phyloP scores from a whole-genome alignment of 2,888 invertebrate species.

The Phorcus lineatus region DNA sequence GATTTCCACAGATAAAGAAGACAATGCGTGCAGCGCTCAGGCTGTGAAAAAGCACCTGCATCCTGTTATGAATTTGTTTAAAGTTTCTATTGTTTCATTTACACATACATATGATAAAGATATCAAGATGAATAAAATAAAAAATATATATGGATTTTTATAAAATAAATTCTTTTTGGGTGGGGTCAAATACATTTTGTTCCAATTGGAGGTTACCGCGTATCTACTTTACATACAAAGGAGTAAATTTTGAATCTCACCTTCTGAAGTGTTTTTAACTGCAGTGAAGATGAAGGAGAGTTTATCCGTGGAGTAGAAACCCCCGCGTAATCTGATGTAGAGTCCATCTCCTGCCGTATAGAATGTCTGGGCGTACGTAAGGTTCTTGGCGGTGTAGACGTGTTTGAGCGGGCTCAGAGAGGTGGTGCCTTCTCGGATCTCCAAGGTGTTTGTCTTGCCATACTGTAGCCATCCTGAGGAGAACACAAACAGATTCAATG shows the following conservation, averaged over 20 bases:
- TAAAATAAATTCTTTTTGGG: too few relatives aligned
- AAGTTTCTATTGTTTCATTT: too few relatives aligned
- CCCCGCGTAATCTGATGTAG: constrained; percentile 62
- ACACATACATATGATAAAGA: too few relatives aligned
- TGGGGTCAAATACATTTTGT: too few relatives aligned
- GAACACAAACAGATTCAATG: background rate
- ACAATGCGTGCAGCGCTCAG: too few relatives aligned
- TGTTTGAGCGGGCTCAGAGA: constrained; percentile 54
- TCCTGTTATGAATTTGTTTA: too few relatives aligned
- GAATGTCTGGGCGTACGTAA: constrained; percentile 54
- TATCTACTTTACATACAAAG: too few relatives aligned
- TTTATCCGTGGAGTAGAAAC: constrained; percentile 59
- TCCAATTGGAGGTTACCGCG: too few relatives aligned
- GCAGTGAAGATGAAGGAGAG: constrained; percentile 64
- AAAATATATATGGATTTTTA: too few relatives aligned
- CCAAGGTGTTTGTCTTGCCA: constrained; percentile 53
- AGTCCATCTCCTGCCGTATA: constrained; percentile 55
- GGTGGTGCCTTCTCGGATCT: constrained; percentile 61
- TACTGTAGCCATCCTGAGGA: constrained; percentile 59
- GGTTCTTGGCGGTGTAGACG: constrained; percentile 55
- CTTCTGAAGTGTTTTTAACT: constrained; percentile 58
- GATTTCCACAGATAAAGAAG: too few relatives aligned
- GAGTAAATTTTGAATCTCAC: constrained; percentile 46
- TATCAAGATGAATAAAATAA: too few relatives aligned
- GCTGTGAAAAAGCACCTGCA: too few relatives aligned